Evolutionary conservation across 1,140 invertebrate genomes (phyloP).

Genomic region (Copidosoma floridanum): DNA sequence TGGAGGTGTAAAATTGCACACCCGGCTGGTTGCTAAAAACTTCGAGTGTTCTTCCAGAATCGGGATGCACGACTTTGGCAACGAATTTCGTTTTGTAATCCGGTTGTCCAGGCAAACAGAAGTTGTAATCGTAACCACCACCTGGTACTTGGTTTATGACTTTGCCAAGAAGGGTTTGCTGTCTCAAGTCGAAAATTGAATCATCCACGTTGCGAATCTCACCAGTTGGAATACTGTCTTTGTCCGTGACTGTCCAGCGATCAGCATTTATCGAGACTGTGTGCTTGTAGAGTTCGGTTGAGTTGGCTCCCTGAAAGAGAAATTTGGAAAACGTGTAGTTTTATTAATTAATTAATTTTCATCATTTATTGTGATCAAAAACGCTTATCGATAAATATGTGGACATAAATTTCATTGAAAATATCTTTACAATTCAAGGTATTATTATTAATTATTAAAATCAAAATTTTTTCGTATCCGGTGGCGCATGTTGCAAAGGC

Average conservation of each 20-base stretch:
- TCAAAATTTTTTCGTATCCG: too few relatives aligned
- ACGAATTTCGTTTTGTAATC: slow-evolving; percentile 33
- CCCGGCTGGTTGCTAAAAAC: slow-evolving; percentile 84
- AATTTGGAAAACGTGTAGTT: too few relatives aligned
- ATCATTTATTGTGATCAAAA: too few relatives aligned
- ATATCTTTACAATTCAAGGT: too few relatives aligned
- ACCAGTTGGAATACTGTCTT: slow-evolving; percentile 77
- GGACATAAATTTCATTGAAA: too few relatives aligned
- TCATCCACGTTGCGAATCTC: slow-evolving; percentile 62
- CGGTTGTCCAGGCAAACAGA: slow-evolving; percentile 55
- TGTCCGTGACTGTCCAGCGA: slow-evolving; percentile 72
- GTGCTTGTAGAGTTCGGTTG: slow-evolving; percentile 70
- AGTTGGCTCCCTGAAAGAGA: slow-evolving; percentile 49
- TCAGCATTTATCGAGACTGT: slow-evolving; percentile 72
- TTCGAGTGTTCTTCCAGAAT: slow-evolving; percentile 71
- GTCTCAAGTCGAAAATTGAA: slow-evolving; percentile 63
- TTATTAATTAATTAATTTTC: too few relatives aligned
- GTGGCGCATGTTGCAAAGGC: too few relatives aligned
- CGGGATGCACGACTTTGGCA: slow-evolving; percentile 65
- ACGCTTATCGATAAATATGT: too few relatives aligned
- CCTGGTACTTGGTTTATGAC: slow-evolving; percentile 52
- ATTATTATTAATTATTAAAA: too few relatives aligned
- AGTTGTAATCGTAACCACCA: slow-evolving; percentile 70
- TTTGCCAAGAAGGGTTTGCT: slow-evolving; percentile 54
- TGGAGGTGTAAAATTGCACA: slow-evolving; percentile 85